Base-by-base conservation (phyloP, 2,113 vertebrate genomes). In the Anhinga rufa region DNA sequence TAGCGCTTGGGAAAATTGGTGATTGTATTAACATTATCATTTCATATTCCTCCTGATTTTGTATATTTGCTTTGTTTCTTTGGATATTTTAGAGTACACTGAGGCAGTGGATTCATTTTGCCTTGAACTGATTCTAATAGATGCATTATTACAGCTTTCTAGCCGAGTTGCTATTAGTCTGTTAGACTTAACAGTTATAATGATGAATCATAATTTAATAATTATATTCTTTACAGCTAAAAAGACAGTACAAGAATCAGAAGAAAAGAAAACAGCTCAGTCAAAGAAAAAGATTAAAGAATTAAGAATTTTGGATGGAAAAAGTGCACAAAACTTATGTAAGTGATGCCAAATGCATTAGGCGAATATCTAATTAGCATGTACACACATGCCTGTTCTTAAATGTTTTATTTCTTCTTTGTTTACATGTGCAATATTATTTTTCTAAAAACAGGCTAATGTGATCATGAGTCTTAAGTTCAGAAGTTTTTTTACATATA, bases 271-370 rank as follows among this genome's bases (percentile, higher is more conserved):
- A 82, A 21, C 80, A 61, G 81, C 58, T 4, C 98, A 99, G 74
- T 80, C 98, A 89, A 99, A 99, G 98, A 99, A 99, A 94, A 99
- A 98, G 97, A 97, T 99, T 17, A 99, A 99, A 92, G 99, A 99
- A 95, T 97, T 99, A 57, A 98, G 99, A 77, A 95, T 99, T 97
- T 96, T 99, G 97, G 99, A 99, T 95, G 68, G 98, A 58, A 99
- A 99, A 98, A 99, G 98, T 0, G 99, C 99, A 16, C 99, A 99
- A 95, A 99, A 99, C 96, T 97, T 99, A 26, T 99, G 99, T 99
- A 98, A 98, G 99, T 99, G 61, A 24, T 60, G 22, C 70, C 29
- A 82, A 22, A 44, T 55, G 5, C 4, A 6, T 66, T 34, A 18
- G 15, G 21, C 40, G 20, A 65, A 31, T 77, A 21, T 65, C 16